Evolutionary conservation across 1,140 invertebrate genomes (phyloP).

Genomic region (Papilio helenus): DNA sequence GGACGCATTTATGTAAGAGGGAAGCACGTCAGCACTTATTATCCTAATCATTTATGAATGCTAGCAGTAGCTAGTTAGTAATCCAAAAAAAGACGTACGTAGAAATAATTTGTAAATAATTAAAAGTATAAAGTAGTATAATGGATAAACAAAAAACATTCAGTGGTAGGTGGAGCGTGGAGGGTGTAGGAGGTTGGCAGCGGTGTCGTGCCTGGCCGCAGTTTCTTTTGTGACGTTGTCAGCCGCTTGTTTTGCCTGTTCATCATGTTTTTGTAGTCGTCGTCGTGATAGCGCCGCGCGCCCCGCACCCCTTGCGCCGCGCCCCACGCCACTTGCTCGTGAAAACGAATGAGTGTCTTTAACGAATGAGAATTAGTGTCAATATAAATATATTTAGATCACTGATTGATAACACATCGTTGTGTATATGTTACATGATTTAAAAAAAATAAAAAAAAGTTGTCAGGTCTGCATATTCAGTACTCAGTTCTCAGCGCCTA

Average conservation of each 20-base stretch:
- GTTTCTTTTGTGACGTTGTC: constrained; percentile 2
- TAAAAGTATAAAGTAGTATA: neutral
- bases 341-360: neutral
- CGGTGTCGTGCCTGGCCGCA: neutral
- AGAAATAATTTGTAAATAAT: neutral
- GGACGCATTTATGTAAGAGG: neutral
- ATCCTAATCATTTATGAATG: neutral
- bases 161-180: neutral
- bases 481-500: neutral
- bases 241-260: constrained; percentile 1
- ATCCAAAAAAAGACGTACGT: neutral
- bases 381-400: neutral
- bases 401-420: neutral
- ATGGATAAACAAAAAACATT: neutral
- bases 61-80: too few relatives aligned
- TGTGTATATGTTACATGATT: too few relatives aligned
- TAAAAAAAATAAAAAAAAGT: too few relatives aligned
- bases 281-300: neutral
- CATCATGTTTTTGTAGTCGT: constrained; percentile 18
- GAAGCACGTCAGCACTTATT: neutral
- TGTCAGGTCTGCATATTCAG: too few relatives aligned
- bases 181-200: too few relatives aligned
- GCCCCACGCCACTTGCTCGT: neutral
- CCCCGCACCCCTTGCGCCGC: neutral
- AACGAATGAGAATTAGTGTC: too few relatives aligned